Percentiles rank a stretch among this genome's conserved stretches.
Conservation (phyloP, 2,113 vertebrate species). For the Ciconia stormi region DNA sequence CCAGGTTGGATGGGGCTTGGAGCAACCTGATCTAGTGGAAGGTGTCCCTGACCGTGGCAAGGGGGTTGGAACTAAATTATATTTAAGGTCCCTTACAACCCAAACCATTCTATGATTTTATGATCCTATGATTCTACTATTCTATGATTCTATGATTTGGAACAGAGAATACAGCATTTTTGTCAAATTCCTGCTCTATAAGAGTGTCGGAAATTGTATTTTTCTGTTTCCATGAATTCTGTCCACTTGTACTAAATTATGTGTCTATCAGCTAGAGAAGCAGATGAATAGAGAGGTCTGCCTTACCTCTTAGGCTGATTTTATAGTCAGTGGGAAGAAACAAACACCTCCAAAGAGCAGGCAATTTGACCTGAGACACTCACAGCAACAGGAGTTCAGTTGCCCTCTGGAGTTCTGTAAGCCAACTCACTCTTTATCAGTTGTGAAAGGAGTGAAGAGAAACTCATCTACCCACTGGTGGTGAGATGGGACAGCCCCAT, state of each 20-base stretch:
- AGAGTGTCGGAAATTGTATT: not conserved
- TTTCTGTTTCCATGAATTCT: not conserved
- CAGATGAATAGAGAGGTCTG: not conserved
- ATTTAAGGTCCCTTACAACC: not conserved
- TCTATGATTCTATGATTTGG: not conserved
- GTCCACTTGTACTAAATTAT: not conserved
- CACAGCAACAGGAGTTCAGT: not conserved
- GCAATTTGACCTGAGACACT: not conserved
- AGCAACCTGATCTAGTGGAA: not conserved
- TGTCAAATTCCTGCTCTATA: not conserved
- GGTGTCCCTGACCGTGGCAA: not conserved
- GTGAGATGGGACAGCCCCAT: not conserved
- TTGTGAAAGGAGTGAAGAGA: not conserved
- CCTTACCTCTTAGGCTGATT: not conserved
- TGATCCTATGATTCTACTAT: not conserved
- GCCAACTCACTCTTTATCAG: not conserved
- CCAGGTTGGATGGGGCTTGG: not conserved
- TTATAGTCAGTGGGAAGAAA: not conserved
- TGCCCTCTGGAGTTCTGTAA: not conserved
- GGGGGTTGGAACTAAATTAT: not conserved
- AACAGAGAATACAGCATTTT: not conserved
- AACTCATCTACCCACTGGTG: not conserved
- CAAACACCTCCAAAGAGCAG: not conserved
- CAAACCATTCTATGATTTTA: not conserved
- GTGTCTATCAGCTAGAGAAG: not conserved